Conservation (phyloP, 2,888 invertebrate species). For the Xestia c-nigrum region DNA sequence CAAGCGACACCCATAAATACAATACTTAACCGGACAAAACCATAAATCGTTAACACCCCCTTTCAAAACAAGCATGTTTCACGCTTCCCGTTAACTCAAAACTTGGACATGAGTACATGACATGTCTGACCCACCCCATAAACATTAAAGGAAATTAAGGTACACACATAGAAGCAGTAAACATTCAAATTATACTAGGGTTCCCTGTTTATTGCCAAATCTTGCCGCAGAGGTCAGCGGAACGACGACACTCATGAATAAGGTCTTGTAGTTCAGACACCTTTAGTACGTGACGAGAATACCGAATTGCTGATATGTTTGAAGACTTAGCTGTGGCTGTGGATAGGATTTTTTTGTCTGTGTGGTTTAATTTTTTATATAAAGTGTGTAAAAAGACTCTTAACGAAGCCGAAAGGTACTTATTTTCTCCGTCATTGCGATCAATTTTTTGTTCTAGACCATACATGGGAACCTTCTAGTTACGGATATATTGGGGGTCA, state of each 20-base stretch:
- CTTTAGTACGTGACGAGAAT: slow-evolving; percentile 63
- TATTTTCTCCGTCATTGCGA: too few relatives aligned
- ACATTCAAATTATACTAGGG: slow-evolving; percentile 75
- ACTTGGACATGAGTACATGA: slow-evolving; percentile 40
- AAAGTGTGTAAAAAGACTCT: too few relatives aligned
- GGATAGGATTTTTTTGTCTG: slow-evolving; percentile 19
- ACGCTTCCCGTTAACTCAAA: slow-evolving; percentile 28
- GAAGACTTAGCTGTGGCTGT: slow-evolving; percentile 4
- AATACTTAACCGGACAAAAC: neutral
- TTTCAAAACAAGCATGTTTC: slow-evolving; percentile 24
- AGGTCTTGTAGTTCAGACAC: slow-evolving; percentile 72
- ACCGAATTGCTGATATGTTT: slow-evolving; percentile 18
- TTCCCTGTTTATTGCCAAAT: slow-evolving; percentile 72
- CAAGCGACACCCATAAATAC: neutral
- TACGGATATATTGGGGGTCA: too few relatives aligned
- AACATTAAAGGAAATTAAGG: slow-evolving; percentile 69
- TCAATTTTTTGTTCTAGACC: too few relatives aligned
- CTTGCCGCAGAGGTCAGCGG: slow-evolving; percentile 71
- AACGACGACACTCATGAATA: slow-evolving; percentile 76
- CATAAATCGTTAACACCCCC: slow-evolving; percentile 19
- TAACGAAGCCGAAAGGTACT: too few relatives aligned
- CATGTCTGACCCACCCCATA: slow-evolving; percentile 42
- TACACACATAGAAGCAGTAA: slow-evolving; percentile 65
- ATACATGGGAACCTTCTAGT: too few relatives aligned
- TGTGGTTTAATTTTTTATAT: slow-evolving; percentile 14